A percentile compares a stretch with the other conserved stretches of the same genome.
Evolutionary conservation across 2,113 vertebrate genomes (phyloP).

Genomic region (Sisor rabdophorus): DNA sequence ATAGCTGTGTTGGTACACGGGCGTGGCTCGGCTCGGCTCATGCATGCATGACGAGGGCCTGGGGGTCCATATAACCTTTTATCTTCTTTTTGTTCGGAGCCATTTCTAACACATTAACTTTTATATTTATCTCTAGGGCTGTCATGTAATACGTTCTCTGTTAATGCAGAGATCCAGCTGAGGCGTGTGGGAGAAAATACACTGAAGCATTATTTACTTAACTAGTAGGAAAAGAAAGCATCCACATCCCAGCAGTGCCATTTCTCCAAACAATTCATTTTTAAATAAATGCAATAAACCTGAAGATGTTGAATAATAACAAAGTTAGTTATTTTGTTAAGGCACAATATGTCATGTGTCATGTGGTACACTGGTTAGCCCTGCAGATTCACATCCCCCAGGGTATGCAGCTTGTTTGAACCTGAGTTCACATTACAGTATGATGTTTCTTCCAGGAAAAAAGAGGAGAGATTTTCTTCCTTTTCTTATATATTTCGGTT

Average conservation of each 20-base stretch:
- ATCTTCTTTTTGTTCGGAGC: constrained; percentile 26
- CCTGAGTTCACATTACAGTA: not conserved
- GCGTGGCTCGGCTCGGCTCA: constrained; percentile 66
- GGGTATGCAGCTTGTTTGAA: not conserved
- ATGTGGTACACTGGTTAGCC: not conserved
- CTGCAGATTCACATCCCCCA: not conserved
- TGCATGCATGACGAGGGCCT: constrained; percentile 49
- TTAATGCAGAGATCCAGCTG: not conserved
- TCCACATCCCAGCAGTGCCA: not conserved
- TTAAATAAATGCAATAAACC: not conserved
- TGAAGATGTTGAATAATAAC: not conserved
- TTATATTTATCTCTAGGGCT: not conserved
- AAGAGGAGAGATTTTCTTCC: not conserved
- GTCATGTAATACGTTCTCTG: not conserved
- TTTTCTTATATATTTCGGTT: not conserved
- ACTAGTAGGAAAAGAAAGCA: not conserved
- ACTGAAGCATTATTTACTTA: not conserved
- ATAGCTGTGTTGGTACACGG: constrained; percentile 51
- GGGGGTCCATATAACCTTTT: constrained; percentile 34
- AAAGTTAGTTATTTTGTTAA: not conserved
- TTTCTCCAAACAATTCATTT: no score
- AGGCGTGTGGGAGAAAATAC: not conserved
- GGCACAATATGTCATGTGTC: not conserved
- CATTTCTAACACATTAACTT: constrained; percentile 19
- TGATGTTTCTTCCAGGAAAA: not conserved